Conservation (phyloP, 2,888 invertebrate species). For the Latrodectus hesperus region DNA sequence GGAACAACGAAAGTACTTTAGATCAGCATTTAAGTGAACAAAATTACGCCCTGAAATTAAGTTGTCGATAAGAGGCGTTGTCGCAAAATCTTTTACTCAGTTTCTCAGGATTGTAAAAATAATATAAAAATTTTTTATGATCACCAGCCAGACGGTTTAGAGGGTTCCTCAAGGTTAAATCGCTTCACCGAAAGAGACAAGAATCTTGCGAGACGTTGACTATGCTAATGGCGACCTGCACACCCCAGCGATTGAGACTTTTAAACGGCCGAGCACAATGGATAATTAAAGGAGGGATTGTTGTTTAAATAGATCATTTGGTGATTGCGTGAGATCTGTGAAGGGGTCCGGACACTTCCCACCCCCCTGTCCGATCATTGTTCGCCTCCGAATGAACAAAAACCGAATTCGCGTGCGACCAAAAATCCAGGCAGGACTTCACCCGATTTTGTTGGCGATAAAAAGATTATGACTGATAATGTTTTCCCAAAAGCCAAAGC, state of each 20-base stretch:
- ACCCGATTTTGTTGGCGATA: neutral
- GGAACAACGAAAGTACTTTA: too few relatives aligned
- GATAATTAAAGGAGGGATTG: conserved; percentile 54
- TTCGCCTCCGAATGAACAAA: conserved; percentile 59
- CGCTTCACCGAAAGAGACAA: too few relatives aligned
- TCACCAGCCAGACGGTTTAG: too few relatives aligned
- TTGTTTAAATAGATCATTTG: conserved; percentile 66
- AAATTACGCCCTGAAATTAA: too few relatives aligned
- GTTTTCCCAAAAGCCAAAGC: neutral
- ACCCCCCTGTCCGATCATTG: conserved; percentile 57
- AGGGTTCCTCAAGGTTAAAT: too few relatives aligned
- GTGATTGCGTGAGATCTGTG: conserved; percentile 44
- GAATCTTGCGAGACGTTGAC: neutral
- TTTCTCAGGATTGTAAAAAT: too few relatives aligned
- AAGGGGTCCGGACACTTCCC: neutral
- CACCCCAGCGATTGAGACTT: neutral
- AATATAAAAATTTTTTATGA: too few relatives aligned
- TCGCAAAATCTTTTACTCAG: too few relatives aligned
- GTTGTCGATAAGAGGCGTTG: too few relatives aligned
- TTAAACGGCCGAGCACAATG: conserved; percentile 40
- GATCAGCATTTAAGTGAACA: too few relatives aligned
- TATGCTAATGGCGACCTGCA: conserved; percentile 3
- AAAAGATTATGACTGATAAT: conserved; percentile 3
- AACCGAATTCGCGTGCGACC: conserved; percentile 62
- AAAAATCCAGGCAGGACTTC: neutral